Percentiles rank a stretch among this genome's conserved stretches.
Conservation (phyloP, 2,113 vertebrate species). For the Gasterosteus aculeatus region DNA sequence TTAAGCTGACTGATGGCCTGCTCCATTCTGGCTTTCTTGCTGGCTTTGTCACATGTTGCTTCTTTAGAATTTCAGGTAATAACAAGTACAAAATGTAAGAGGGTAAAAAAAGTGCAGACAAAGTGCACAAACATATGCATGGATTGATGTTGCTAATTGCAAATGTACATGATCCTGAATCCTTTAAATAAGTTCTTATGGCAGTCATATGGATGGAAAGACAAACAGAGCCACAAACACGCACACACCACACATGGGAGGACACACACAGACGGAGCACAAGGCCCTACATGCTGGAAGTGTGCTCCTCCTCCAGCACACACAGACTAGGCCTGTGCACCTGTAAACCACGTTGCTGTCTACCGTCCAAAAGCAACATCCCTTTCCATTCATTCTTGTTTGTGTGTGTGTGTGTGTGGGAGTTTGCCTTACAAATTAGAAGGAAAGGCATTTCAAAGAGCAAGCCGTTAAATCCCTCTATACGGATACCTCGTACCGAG, state of each 20-base stretch:
- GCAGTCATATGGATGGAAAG: constrained; percentile 23
- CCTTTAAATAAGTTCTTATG: not conserved
- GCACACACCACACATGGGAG: constrained; percentile 1
- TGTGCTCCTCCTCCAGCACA: constrained; percentile 29
- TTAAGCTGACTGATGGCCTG: not conserved
- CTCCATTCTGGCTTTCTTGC: not conserved
- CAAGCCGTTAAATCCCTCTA: not conserved
- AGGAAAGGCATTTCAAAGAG: not conserved
- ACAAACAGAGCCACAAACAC: constrained; percentile 21
- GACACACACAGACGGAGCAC: constrained; percentile 16
- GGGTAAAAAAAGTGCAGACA: not conserved
- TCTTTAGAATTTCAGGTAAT: not conserved
- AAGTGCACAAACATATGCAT: not conserved
- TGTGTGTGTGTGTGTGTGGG: not conserved
- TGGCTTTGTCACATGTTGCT: not conserved
- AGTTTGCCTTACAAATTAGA: constrained; percentile 1
- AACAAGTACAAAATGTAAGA: not conserved
- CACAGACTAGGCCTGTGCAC: constrained; percentile 39
- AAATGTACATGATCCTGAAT: not conserved
- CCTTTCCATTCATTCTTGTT: constrained; percentile 20
- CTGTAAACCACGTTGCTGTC: constrained; percentile 36
- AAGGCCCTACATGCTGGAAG: constrained; percentile 11
- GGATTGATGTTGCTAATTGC: not conserved
- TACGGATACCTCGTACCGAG: constrained; percentile 1
- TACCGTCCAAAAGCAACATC: constrained; percentile 63